phyloP scores from a whole-genome alignment of 2,888 invertebrate species.

The Quadroppia sp. region DNA sequence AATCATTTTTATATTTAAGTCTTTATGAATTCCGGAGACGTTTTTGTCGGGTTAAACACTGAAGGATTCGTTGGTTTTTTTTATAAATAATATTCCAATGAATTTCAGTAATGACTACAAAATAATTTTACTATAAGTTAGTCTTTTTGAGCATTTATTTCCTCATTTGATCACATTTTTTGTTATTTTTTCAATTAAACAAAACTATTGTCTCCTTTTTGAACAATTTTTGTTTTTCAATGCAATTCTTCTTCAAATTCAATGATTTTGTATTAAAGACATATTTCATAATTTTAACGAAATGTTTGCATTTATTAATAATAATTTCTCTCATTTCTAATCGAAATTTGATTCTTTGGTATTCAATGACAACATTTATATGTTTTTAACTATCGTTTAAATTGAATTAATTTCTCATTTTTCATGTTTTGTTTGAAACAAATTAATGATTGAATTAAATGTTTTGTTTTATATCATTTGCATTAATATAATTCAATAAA shows the following conservation, averaged over 20 bases:
- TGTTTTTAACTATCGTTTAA: not conserved
- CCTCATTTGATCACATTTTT: not conserved
- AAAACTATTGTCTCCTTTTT: not conserved
- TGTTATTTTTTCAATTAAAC: not conserved
- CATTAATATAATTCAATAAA: conserved; percentile 12
- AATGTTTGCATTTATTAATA: not conserved
- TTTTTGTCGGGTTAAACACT: no score
- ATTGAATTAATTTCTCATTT: no score
- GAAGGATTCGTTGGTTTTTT: no score
- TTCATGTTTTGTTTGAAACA: not conserved
- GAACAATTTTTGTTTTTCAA: not conserved
- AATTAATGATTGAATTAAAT: not conserved
- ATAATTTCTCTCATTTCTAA: not conserved
- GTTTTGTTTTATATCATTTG: conserved; percentile 14
- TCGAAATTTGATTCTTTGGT: conserved; percentile 4
- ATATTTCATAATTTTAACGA: no score
- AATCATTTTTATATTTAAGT: no score
- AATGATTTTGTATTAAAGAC: no score
- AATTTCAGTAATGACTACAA: no score
- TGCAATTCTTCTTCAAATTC: not conserved
- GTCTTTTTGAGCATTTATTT: not conserved
- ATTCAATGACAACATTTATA: no score
- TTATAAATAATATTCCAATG: no score
- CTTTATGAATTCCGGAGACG: no score
- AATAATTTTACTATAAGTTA: no score